These are phyloP conservation scores for Thymelicus lineola DNA, from an alignment of 2,888 invertebrate genomes.

Conservation along the genomic window DNA sequence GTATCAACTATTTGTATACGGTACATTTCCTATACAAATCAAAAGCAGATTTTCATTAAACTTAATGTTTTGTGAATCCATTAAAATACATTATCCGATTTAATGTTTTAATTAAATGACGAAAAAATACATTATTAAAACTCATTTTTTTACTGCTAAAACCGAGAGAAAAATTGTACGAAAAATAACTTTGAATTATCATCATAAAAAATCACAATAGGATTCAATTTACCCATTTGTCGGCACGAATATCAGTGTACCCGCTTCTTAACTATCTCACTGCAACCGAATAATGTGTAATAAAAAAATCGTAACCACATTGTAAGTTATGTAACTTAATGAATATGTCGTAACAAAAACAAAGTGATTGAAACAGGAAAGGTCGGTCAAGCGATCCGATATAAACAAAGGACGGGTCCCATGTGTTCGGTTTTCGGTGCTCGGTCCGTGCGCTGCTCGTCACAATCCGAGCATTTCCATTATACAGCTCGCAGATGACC, in stretches of 20 bases:
- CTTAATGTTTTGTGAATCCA: slow-evolving; percentile 24
- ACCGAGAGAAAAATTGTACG: too few relatives aligned
- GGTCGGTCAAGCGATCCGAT: slow-evolving; percentile 35
- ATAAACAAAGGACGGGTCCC: slow-evolving; percentile 76
- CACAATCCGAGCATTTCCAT: slow-evolving; percentile 78
- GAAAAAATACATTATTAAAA: not conserved
- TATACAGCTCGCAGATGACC: slow-evolving; percentile 84
- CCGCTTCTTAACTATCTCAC: too few relatives aligned
- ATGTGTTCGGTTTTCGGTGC: slow-evolving; percentile 68
- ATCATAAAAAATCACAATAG: too few relatives aligned
- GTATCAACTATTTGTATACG: slow-evolving; percentile 33
- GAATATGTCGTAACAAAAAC: too few relatives aligned
- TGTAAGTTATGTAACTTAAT: too few relatives aligned
- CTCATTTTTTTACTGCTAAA: not conserved
- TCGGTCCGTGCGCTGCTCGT: slow-evolving; percentile 56
- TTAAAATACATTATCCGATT: not conserved
- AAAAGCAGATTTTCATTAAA: slow-evolving; percentile 15
- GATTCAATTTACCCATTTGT: too few relatives aligned
- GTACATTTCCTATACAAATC: slow-evolving; percentile 28
- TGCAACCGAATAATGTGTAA: too few relatives aligned
- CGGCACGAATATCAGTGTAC: too few relatives aligned
- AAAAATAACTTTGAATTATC: too few relatives aligned
- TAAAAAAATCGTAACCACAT: too few relatives aligned
- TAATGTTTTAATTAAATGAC: not conserved
- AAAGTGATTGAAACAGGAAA: not conserved